Conservation (phyloP, 2,888 invertebrate species). For the Lasioglossum vierecki region DNA sequence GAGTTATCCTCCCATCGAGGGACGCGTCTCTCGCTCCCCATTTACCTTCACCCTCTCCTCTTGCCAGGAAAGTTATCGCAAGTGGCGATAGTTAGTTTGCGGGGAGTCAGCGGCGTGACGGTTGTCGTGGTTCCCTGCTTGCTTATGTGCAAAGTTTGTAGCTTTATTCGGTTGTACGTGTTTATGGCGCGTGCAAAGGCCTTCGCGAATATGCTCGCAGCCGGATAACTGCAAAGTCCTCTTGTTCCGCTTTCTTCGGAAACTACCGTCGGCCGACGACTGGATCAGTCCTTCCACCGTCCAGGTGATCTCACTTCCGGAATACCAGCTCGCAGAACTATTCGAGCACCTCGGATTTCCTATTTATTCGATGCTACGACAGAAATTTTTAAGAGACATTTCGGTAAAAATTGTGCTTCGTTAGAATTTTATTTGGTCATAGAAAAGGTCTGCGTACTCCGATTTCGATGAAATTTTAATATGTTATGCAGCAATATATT, state of each 20-base stretch:
- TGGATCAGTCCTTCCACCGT: neutral
- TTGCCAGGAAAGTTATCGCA: constrained; percentile 64
- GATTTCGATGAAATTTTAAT: no score
- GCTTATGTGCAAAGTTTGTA: constrained; percentile 60
- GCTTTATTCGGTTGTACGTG: constrained; percentile 58
- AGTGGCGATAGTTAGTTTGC: constrained; percentile 79
- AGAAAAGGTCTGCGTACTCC: no score
- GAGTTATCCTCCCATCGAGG: constrained; percentile 51
- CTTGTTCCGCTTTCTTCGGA: neutral
- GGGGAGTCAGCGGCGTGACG: constrained; percentile 69
- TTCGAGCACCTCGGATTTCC: neutral
- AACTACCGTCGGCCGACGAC: neutral
- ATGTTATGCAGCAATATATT: no score
- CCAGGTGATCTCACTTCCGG: neutral
- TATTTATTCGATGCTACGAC: neutral
- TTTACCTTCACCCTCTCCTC: constrained; percentile 41
- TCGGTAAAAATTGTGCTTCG: neutral
- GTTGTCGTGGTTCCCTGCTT: constrained; percentile 54
- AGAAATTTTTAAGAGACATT: neutral
- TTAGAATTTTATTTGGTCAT: no score
- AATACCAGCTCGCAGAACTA: neutral
- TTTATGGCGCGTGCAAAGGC: constrained; percentile 47
- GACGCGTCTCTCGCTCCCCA: constrained; percentile 37
- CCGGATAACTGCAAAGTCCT: constrained; percentile 5
- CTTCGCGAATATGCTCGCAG: constrained; percentile 10